These are phyloP conservation scores for Adelges cooleyi DNA, from an alignment of 1,140 invertebrate genomes.

Conservation along the genomic window DNA sequence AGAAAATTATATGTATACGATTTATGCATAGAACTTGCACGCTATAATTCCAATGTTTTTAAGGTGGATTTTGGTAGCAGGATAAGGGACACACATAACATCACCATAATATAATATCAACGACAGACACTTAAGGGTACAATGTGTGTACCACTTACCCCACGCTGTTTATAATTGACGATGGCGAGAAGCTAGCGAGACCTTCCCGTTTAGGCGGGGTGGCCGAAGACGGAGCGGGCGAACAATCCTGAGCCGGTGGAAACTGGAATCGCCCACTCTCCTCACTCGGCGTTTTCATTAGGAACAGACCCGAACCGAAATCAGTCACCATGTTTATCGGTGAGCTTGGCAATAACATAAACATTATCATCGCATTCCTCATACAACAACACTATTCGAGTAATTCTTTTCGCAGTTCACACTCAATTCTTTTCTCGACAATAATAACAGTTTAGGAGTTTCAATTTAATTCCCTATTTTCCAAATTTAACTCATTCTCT, in stretches of 20 bases:
- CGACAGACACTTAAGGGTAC: constrained; percentile 25
- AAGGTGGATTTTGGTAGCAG: neutral
- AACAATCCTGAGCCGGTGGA: constrained; percentile 41
- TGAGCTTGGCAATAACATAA: constrained; percentile 46
- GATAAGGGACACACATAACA: constrained; percentile 28
- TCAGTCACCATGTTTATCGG: constrained; percentile 78
- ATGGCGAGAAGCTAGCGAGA: constrained; percentile 33
- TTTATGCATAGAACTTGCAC: too few relatives aligned
- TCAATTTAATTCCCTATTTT: too few relatives aligned
- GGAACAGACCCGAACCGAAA: constrained; percentile 66
- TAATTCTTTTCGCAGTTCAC: neutral
- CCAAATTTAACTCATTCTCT: too few relatives aligned
- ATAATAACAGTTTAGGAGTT: too few relatives aligned
- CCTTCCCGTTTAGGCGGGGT: constrained; percentile 31
- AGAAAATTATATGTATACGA: too few relatives aligned
- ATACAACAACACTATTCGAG: constrained; percentile 13
- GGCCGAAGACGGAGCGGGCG: constrained; percentile 39
- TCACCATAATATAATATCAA: constrained; percentile 14
- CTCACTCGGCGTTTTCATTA: constrained; percentile 74
- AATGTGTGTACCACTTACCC: constrained; percentile 33
- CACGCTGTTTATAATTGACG: constrained; percentile 35
- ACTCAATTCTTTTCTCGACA: neutral
- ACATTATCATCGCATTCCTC: constrained; percentile 26
- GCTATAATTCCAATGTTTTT: too few relatives aligned
- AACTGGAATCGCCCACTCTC: constrained; percentile 50